Evolutionary conservation across 2,888 invertebrate species (phyloP), one percentile per base, ranked within the genome.

Genomic region (Oxytorus armatus): DNA sequence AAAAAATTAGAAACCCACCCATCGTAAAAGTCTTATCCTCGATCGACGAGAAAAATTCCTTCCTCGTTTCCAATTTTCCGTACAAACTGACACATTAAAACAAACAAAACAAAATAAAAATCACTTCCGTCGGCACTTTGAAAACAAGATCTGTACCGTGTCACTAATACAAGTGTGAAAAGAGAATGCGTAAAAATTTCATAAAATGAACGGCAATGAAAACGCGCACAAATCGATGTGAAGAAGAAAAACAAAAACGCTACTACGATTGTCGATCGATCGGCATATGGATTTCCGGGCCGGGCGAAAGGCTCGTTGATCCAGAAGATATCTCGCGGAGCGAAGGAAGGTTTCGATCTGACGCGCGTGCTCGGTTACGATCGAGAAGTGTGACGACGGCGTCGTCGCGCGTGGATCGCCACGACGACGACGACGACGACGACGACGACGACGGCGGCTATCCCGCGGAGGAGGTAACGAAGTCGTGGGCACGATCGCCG

Each of bases 401-500:
- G 59, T 65, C 69, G 75, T 61, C 33, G 77, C 69, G 49, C 75
- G 55, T 61, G 55, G 70, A 66, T 65, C 53, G 53, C 42, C 77
- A 68, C 79, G 70, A 79, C 83, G 84, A 79, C 63, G 74, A 53
- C 73, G 39, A 49, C 80, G 73, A 68, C 68, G 74, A 73, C 82
- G 66, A 63, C 80, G 70, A 77, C 72, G 74, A 65, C 65, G 80
- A 53, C 53, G 66, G 55, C 72, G 44, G 59, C 44, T 66, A 55
- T 39, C 65, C 65, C 65, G 84, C 77, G 83, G 84, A 65, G 82
- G 82, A 82, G 79, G 85, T 83, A 80, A 82, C 82, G 86, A 86
- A 89, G 86, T 88, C 88, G 88, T 88, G 89, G 88, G 87, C 86
- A 86, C 87, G 89, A 88, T 90, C 85, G 89, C 89, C 88, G 90